Evolutionary conservation across 2,888 invertebrate species (phyloP).

Genomic region (Meliscaeva auricollis): DNA sequence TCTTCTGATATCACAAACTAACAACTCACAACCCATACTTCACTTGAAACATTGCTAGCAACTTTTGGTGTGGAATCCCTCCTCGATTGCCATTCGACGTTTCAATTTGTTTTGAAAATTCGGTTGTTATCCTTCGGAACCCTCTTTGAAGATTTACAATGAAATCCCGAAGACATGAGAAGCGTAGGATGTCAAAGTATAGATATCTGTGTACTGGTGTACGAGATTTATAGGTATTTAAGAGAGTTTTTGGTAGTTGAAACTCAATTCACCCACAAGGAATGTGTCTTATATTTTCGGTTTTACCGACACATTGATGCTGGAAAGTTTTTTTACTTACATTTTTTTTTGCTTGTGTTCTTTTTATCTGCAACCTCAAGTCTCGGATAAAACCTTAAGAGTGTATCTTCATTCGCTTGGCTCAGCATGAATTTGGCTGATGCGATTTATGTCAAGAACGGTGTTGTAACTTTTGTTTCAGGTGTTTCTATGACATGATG

Average conservation of each 20-base stretch:
- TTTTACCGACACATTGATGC: slow-evolving; percentile 50
- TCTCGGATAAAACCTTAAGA: slow-evolving; percentile 7
- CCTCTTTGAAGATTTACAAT: slow-evolving; percentile 52
- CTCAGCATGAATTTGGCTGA: slow-evolving; percentile 25
- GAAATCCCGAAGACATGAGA: slow-evolving; percentile 36
- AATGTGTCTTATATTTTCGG: slow-evolving; percentile 46
- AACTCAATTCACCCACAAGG: slow-evolving; percentile 21
- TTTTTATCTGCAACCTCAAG: neutral
- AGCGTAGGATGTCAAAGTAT: slow-evolving; percentile 32
- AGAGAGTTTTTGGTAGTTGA: slow-evolving; percentile 21
- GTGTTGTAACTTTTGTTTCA: slow-evolving; percentile 27
- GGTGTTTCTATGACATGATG: slow-evolving; percentile 16
- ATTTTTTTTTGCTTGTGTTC: neutral
- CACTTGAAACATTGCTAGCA: slow-evolving; percentile 37
- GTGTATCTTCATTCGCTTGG: slow-evolving; percentile 20
- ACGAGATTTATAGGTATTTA: slow-evolving; percentile 36
- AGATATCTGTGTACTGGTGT: neutral
- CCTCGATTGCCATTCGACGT: slow-evolving; percentile 69
- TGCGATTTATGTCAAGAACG: slow-evolving; percentile 31
- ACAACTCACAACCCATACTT: slow-evolving; percentile 3
- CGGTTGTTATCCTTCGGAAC: slow-evolving; percentile 42
- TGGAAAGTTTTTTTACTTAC: slow-evolving; percentile 38
- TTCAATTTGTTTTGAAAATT: slow-evolving; percentile 71
- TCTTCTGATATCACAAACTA: slow-evolving; percentile 7
- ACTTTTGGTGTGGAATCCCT: slow-evolving; percentile 65